These are phyloP conservation scores for Arctia plantaginis DNA, from an alignment of 2,888 invertebrate genomes.

Conservation along the genomic window DNA sequence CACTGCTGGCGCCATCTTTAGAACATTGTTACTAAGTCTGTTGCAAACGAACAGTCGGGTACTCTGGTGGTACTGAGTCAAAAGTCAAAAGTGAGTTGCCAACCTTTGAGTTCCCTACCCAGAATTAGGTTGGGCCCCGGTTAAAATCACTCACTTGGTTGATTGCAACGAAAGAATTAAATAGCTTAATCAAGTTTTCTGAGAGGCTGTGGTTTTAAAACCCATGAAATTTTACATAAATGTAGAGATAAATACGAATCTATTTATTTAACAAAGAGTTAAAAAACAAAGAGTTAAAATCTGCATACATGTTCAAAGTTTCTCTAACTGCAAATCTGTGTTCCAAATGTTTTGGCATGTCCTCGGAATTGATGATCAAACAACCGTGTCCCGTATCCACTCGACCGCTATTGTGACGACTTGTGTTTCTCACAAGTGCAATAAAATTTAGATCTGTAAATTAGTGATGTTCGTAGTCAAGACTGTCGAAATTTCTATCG, in stretches of 20 bases:
- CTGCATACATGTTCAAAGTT: neutral
- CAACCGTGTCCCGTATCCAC: slow-evolving; percentile 75
- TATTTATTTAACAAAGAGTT: neutral
- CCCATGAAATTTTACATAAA: no score
- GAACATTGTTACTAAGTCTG: no score
- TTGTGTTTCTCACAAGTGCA: slow-evolving; percentile 63
- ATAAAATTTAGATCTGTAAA: slow-evolving; percentile 52
- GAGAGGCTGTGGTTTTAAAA: no score
- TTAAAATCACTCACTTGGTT: no score
- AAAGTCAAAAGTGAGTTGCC: no score
- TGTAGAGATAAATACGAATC: neutral
- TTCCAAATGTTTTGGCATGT: slow-evolving; percentile 33
- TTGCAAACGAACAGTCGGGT: no score
- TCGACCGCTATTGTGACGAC: slow-evolving; percentile 67
- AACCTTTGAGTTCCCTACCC: no score
- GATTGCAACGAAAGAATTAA: no score
- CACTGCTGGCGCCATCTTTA: no score
- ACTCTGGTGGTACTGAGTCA: no score
- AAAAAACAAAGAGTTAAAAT: neutral
- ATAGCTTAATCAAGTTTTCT: no score
- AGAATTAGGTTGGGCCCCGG: no score
- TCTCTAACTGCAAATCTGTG: neutral
- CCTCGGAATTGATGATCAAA: slow-evolving; percentile 51
- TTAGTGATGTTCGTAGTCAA: slow-evolving; percentile 25
- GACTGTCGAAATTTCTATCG: slow-evolving; percentile 23